phyloP scores from a whole-genome alignment of 2,797 vertebrate genomes.

The Parauchenoglanis punctatus region DNA sequence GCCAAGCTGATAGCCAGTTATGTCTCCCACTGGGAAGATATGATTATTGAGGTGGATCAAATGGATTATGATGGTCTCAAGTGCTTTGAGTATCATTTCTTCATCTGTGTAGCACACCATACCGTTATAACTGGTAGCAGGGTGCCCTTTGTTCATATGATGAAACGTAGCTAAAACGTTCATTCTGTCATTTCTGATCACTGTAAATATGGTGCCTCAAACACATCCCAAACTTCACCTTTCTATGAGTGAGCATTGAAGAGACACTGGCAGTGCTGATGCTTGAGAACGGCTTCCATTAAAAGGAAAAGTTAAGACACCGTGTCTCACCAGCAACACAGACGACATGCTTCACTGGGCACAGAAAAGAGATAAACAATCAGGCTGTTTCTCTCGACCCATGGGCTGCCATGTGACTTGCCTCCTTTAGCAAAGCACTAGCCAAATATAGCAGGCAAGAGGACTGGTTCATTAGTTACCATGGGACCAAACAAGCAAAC shows the following conservation, averaged over 20 bases:
- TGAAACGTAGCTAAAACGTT: background rate
- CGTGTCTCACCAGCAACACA: background rate
- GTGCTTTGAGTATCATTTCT: background rate
- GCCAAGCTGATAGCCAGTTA: slow-evolving; percentile 11
- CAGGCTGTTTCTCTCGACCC: background rate
- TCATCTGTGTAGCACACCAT: background rate
- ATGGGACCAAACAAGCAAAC: slow-evolving; percentile 41
- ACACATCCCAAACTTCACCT: background rate
- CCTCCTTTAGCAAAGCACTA: background rate
- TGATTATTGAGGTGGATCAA: background rate
- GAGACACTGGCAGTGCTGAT: background rate
- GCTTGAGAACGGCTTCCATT: background rate
- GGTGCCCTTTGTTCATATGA: background rate
- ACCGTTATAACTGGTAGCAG: background rate
- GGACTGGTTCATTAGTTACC: slow-evolving; percentile 32
- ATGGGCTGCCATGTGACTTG: slow-evolving; percentile 9
- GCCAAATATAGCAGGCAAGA: slow-evolving; percentile 34
- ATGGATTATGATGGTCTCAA: slow-evolving; percentile 4
- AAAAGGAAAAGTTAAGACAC: background rate
- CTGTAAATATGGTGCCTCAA: background rate
- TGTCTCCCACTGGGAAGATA: background rate
- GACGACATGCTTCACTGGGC: background rate
- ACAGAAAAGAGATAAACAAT: background rate
- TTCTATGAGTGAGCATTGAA: background rate
- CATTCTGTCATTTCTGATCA: background rate